These are phyloP conservation scores for Pogona vitticeps DNA, from an alignment of 2,113 vertebrate genomes.

Conservation along the genomic window DNA sequence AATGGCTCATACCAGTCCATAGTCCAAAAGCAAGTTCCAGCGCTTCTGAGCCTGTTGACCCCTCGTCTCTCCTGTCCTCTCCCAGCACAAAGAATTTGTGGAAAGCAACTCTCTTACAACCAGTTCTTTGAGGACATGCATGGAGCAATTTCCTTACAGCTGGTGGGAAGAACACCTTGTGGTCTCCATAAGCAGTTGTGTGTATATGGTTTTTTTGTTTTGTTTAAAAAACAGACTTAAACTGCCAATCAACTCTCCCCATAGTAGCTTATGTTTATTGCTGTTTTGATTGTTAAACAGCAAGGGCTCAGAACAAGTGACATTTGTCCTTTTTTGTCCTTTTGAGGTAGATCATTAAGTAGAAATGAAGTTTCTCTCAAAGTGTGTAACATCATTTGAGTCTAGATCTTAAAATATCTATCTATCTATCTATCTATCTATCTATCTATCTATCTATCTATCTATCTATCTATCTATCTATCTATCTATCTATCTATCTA, in stretches of 20 bases:
- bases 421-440: too few relatives aligned
- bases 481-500: too few relatives aligned
- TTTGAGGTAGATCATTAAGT: constrained; percentile 22
- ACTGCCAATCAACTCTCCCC: not conserved
- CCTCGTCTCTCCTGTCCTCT: not conserved
- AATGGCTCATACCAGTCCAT: not conserved
- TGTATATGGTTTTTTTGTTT: too few relatives aligned
- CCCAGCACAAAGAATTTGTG: not conserved
- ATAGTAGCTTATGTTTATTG: not conserved
- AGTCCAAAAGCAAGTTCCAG: not conserved
- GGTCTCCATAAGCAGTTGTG: not conserved
- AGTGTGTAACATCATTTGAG: not conserved
- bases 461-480: too few relatives aligned
- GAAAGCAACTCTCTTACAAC: not conserved
- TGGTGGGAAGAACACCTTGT: not conserved
- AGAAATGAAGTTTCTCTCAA: not conserved
- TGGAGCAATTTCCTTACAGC: not conserved
- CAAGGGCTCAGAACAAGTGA: not conserved
- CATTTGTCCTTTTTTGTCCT: not conserved
- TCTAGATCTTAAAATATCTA: too few relatives aligned
- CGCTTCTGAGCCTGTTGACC: not conserved
- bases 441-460: too few relatives aligned
- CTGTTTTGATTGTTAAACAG: not conserved
- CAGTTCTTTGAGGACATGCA: not conserved
- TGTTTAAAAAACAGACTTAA: not conserved